Conservation (phyloP, 2,888 invertebrate genomes). For the Frankliniella fusca region DNA sequence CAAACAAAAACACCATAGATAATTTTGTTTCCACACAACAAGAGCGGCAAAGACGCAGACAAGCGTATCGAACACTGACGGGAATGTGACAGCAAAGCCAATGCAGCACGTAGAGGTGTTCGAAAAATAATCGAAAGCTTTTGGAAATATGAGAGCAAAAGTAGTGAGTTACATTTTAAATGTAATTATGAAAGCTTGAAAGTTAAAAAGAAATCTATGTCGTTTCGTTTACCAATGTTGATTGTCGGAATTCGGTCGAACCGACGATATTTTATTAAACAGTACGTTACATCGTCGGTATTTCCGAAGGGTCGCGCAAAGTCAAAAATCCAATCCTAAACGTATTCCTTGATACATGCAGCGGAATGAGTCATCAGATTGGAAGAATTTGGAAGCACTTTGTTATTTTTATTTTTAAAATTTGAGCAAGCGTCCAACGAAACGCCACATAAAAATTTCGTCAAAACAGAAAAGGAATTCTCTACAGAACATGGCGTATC, state of each 20-base stretch:
- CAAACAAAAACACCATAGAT: not conserved
- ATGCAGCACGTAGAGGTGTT: not conserved
- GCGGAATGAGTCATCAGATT: not conserved
- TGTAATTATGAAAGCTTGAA: too few species aligned
- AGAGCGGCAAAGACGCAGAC: not conserved
- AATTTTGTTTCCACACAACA: not conserved
- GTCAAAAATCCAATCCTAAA: not conserved
- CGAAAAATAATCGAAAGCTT: too few species aligned
- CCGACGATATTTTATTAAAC: not conserved
- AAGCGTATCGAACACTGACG: not conserved
- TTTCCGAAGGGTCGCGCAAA: not conserved
- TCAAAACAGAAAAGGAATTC: not conserved
- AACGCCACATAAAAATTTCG: constrained; percentile 8
- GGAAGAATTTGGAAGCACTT: constrained; percentile 20
- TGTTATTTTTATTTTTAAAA: not conserved
- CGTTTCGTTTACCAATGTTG: not conserved
- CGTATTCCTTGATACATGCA: not conserved
- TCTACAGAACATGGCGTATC: not conserved
- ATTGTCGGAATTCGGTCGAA: constrained; percentile 4
- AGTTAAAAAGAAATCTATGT: not conserved
- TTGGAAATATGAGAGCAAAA: too few species aligned
- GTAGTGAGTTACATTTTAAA: too few species aligned
- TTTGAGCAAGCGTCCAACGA: constrained; percentile 18
- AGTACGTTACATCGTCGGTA: not conserved
- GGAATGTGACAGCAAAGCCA: not conserved